phyloP scores from a whole-genome alignment of 35 echinoderm and acorn worm genomes.

The Hemicentrotus pulcherrimus region DNA sequence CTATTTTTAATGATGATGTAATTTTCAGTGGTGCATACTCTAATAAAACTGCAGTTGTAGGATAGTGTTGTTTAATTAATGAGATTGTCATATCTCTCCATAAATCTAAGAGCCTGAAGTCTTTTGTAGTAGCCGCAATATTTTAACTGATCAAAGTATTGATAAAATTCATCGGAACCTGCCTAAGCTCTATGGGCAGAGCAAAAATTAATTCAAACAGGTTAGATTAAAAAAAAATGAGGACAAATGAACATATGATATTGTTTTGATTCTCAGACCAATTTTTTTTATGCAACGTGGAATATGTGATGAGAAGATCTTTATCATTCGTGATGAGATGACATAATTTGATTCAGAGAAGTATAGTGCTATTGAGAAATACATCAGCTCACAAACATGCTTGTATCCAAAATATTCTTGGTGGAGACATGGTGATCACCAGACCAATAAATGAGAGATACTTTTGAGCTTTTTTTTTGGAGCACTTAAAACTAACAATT shows the following conservation, averaged over 20 bases:
- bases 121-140: background rate
- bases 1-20: background rate
- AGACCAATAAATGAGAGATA: slow-evolving; percentile 12
- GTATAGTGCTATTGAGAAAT: background rate
- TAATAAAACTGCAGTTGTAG: background rate
- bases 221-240: background rate
- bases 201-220: background rate
- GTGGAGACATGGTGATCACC: background rate
- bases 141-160: background rate
- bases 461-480: background rate
- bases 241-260: background rate
- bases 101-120: background rate
- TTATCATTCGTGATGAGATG: background rate
- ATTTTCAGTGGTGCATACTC: background rate
- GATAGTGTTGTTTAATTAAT: background rate
- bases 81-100: background rate
- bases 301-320: background rate
- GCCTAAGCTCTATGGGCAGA: background rate
- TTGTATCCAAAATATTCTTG: background rate
- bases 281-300: background rate
- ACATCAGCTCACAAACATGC: background rate
- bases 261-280: background rate
- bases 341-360: background rate
- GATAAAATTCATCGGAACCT: background rate
- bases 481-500: background rate